Percentiles rank a stretch among this genome's conserved stretches.
Conservation (phyloP, 1,140 invertebrate species). For the Harlomillsia oculata region DNA sequence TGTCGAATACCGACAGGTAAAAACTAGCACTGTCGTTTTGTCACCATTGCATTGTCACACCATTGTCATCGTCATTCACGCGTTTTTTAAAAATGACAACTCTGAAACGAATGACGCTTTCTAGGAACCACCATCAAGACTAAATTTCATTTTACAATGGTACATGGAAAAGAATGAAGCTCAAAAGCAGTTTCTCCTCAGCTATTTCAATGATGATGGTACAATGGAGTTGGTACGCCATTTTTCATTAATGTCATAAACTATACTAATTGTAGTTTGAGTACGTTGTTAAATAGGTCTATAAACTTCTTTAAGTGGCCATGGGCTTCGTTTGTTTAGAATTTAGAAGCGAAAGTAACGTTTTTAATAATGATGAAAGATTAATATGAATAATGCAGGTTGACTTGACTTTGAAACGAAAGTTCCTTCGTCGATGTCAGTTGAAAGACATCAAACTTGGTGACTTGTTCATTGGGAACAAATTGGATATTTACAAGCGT, state of each 20-base stretch:
- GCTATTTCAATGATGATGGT: slow-evolving; percentile 62
- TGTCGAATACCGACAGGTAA: too few relatives aligned
- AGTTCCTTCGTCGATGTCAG: slow-evolving; percentile 63
- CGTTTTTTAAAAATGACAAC: too few relatives aligned
- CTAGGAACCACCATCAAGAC: slow-evolving; percentile 16
- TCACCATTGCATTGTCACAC: too few relatives aligned
- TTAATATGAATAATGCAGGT: slow-evolving; percentile 48
- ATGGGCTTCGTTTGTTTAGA: too few relatives aligned
- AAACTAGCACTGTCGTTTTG: too few relatives aligned
- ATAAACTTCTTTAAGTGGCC: too few relatives aligned
- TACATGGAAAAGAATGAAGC: slow-evolving; percentile 63
- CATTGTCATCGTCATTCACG: too few relatives aligned
- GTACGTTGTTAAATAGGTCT: too few relatives aligned
- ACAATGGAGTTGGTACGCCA: slow-evolving; percentile 58
- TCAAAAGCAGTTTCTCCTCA: slow-evolving; percentile 60
- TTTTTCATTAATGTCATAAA: not conserved
- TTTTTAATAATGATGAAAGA: too few relatives aligned
- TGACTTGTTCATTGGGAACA: slow-evolving; percentile 66
- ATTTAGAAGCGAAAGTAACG: too few relatives aligned
- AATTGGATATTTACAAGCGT: slow-evolving; percentile 64
- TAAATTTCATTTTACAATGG: slow-evolving; percentile 68
- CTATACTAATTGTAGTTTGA: too few relatives aligned
- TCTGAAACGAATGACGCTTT: too few relatives aligned
- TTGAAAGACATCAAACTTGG: slow-evolving; percentile 55
- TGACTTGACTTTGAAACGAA: slow-evolving; percentile 61